Base-by-base conservation (phyloP, 2,888 invertebrate species). In the Spodoptera littoralis region DNA sequence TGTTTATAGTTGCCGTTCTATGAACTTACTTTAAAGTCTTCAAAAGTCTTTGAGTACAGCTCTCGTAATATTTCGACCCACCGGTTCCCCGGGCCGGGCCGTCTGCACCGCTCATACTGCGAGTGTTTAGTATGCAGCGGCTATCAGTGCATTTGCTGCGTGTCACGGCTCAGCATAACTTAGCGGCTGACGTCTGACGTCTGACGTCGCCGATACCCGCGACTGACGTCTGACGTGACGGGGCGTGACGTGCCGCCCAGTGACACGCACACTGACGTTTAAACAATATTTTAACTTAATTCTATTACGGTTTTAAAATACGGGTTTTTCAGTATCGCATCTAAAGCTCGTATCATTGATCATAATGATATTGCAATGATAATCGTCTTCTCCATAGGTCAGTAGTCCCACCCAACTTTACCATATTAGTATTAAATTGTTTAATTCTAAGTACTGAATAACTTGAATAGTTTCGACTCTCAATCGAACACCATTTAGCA, bases 61-160 rank as follows among this genome's bases (percentile, higher is more conserved):
- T 30, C 4, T 30, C 6, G 30, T 3, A 30, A 30, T 30, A 30
- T 30, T 30, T 30, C 30, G 30, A 30, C 5, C 30, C 4, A 6
- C 6, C 18, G 2, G 18, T 18, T 18, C 2, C 18, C 18, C 18
- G 18, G 18, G 18, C 18, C 18, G 18, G 18, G 18, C 18, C 1
- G 18, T 2, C 18, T 18, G 18, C 18, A 18, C 1, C 1, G 36
- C 36, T 36, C 8, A 9, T 50, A 44, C 46, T 50, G 57, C 49
- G n/a, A 30, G 36, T 36, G 36, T 2, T 73, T 56, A 77, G 50
- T 59, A 65, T 74, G 48, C 76, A 52, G n/a, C 11, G 57, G 60
- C 52, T 74, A 76, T 77, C 77, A 51, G 60, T 76, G 62, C 74
- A 73, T 77, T 76, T 63, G 77, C 77, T 67, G 56, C 45, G 56